Evolutionary conservation across 2,888 invertebrate species (phyloP).

Genomic region (Trissoscelio sp.): DNA sequence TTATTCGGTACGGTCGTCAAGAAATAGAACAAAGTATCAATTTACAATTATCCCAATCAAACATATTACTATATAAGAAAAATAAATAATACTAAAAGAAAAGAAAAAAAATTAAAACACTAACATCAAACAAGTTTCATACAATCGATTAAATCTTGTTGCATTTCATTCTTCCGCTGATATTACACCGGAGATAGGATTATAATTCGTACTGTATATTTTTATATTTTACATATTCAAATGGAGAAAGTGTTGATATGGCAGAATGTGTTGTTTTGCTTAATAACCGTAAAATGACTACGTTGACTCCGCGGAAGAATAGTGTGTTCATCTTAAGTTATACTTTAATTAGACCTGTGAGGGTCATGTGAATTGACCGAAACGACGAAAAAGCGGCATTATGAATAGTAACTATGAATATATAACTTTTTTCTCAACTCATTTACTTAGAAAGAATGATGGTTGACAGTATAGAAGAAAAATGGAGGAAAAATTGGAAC

Average conservation of each 20-base stretch:
- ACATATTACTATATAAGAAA: too few relatives aligned
- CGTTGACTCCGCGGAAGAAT: constrained; percentile 27
- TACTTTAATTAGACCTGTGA: constrained; percentile 23
- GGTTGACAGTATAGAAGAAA: too few relatives aligned
- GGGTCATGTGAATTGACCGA: constrained; percentile 39
- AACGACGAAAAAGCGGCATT: constrained; percentile 1
- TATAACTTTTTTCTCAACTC: constrained; percentile 1
- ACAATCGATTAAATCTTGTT: too few relatives aligned
- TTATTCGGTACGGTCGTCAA: too few relatives aligned
- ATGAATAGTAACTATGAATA: constrained; percentile 8
- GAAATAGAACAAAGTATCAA: too few relatives aligned
- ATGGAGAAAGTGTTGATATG: constrained; percentile 43
- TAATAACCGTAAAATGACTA: constrained; percentile 47
- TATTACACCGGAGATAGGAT: constrained; percentile 25
- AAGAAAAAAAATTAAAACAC: too few relatives aligned
- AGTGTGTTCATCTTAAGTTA: constrained; percentile 13
- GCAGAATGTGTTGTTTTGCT: constrained; percentile 36
- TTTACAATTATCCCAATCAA: too few relatives aligned
- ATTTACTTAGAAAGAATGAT: background rate
- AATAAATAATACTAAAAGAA: too few relatives aligned
- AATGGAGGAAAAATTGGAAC: too few relatives aligned
- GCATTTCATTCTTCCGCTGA: too few relatives aligned
- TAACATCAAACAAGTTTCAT: too few relatives aligned
- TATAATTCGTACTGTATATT: constrained; percentile 11
- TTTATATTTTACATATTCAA: constrained; percentile 28